Conservation (phyloP, 2,797 vertebrate species). For the Diplodus sargus region DNA sequence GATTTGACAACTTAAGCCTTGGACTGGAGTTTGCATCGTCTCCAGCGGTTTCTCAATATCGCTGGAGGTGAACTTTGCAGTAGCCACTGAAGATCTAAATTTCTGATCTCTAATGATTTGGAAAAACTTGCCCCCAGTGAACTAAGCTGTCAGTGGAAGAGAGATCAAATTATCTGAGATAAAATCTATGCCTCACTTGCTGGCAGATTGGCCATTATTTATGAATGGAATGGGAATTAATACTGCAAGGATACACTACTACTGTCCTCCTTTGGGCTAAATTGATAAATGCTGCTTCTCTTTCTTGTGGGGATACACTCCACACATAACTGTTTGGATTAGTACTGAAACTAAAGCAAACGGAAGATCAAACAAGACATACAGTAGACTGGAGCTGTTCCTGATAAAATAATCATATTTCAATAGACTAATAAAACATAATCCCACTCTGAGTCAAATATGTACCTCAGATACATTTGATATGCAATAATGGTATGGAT, state of each 20-base stretch:
- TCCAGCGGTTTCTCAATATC: constrained; percentile 28
- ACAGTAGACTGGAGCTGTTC: background rate
- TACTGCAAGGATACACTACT: constrained; percentile 15
- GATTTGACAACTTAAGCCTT: constrained; percentile 18
- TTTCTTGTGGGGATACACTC: constrained; percentile 13
- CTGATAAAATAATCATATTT: background rate
- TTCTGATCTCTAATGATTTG: constrained; percentile 31
- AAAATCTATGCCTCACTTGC: constrained; percentile 20
- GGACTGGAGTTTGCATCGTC: constrained; percentile 11
- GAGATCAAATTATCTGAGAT: constrained; percentile 39
- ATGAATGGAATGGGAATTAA: constrained; percentile 24
- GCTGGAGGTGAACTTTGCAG: constrained; percentile 16
- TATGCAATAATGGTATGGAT: background rate
- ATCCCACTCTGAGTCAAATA: background rate
- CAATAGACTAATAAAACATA: background rate
- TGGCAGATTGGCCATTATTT: constrained; percentile 35
- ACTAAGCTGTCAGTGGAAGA: constrained; percentile 9
- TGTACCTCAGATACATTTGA: background rate
- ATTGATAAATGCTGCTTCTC: background rate
- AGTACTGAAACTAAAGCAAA: background rate
- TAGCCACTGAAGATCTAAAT: constrained; percentile 28
- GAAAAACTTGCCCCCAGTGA: constrained; percentile 33
- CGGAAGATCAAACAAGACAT: background rate
- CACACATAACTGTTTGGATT: constrained; percentile 1
- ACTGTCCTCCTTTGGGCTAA: constrained; percentile 2